phyloP scores from a whole-genome alignment of 1,140 invertebrate species.

The Neodiprion fabricii region DNA sequence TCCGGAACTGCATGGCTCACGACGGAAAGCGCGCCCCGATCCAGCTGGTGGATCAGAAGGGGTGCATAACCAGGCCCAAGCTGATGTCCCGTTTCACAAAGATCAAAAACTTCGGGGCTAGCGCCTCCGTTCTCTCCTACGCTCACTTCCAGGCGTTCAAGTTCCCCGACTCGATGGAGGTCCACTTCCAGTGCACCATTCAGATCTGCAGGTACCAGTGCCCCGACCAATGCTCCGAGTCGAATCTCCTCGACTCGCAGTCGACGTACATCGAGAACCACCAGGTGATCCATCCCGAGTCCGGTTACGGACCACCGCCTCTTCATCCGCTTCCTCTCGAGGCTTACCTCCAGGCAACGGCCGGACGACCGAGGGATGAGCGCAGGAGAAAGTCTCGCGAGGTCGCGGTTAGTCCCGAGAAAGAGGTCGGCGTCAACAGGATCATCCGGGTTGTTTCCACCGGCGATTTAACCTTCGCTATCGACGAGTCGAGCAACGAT shows the following conservation, averaged over 20 bases:
- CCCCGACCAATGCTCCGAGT: constrained; percentile 85
- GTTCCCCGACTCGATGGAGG: constrained; percentile 96
- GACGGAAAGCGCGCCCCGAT: constrained; percentile 95
- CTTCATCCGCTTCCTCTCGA: constrained; percentile 66
- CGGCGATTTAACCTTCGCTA: constrained; percentile 82
- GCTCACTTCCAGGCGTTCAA: constrained; percentile 96
- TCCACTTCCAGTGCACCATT: constrained; percentile 95
- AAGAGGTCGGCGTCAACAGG: constrained; percentile 82
- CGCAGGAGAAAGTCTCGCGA: constrained; percentile 71
- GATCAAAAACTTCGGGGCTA: constrained; percentile 94
- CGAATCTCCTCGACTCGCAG: constrained; percentile 54
- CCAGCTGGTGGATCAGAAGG: constrained; percentile 90
- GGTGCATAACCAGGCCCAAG: constrained; percentile 90
- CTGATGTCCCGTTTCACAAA: constrained; percentile 94
- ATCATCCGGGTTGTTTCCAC: constrained; percentile 86
- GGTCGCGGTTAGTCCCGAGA: constrained; percentile 68
- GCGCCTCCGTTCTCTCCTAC: constrained; percentile 89
- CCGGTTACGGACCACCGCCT: constrained; percentile 74
- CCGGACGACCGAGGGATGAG: constrained; percentile 76
- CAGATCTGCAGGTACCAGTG: constrained; percentile 93
- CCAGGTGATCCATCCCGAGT: constrained; percentile 62
- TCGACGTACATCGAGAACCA: constrained; percentile 61
- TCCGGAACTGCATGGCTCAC: constrained; percentile 92
- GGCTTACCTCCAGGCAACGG: constrained; percentile 67
- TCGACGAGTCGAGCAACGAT: constrained; percentile 67